phyloP scores from a whole-genome alignment of 2,888 invertebrate genomes.

The Hemistola chrysoprasaria region DNA sequence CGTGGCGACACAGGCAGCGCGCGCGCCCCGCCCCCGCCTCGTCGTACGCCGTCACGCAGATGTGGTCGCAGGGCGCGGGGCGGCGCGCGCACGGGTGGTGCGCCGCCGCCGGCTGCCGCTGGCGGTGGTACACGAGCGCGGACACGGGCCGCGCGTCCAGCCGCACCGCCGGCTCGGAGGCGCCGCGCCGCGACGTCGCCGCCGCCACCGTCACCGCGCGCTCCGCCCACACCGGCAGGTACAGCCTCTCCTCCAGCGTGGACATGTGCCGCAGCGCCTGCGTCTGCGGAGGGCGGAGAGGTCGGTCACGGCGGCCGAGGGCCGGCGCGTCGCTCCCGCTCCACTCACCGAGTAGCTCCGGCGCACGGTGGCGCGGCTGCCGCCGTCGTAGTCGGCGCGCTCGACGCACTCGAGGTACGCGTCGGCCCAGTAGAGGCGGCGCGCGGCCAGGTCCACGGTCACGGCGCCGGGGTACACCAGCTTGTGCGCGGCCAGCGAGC shows the following conservation, averaged over 20 bases:
- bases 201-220: constrained; percentile 83
- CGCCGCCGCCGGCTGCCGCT: constrained; percentile 86
- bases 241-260: constrained; percentile 88
- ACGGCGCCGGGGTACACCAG: constrained; percentile 91
- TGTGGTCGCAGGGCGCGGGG: constrained; percentile 88
- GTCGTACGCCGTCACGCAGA: constrained; percentile 87
- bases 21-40: constrained; percentile 64
- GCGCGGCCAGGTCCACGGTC: constrained; percentile 86
- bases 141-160: constrained; percentile 76
- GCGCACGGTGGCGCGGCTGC: constrained; percentile 83
- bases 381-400: constrained; percentile 89
- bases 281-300: constrained; percentile 59
- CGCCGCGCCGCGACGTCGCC: constrained; percentile 46
- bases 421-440: constrained; percentile 91
- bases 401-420: constrained; percentile 90
- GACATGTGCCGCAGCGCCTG: constrained; percentile 87
- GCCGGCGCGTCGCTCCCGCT: background rate
- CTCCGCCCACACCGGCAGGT: constrained; percentile 87
- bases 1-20: constrained; percentile 88
- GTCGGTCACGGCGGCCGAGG: background rate
- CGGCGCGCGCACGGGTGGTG: constrained; percentile 87
- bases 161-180: constrained; percentile 13
- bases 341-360: constrained; percentile 72
- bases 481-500: constrained; percentile 84
- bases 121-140: constrained; percentile 88